Evolutionary conservation across 2,113 vertebrate species (phyloP), one percentile per base, ranked within the genome.

Genomic region (Siphamia tubifer): DNA sequence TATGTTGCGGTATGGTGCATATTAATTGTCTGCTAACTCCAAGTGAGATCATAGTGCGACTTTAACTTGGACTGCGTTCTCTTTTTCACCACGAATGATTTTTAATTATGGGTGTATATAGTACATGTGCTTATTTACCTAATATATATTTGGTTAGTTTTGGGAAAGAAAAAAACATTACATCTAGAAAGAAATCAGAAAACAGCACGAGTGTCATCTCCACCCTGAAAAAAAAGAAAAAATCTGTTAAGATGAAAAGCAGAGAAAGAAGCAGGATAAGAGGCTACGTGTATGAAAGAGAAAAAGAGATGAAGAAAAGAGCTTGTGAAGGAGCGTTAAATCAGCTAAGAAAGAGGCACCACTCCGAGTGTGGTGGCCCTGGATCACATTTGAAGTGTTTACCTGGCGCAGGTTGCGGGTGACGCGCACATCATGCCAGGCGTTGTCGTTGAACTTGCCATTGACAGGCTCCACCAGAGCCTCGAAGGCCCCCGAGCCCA

Each of bases 341-440:
- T 8, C 42, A 43, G 42, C 35, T 48, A 20, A 51, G 54, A 21
- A 17, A 58, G 54, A 49, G 38, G 47, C 42, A 8, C 53, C 54
- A 58, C 53, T 67, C 38, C 30, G 15, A 27, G 65, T 10, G 40
- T 13, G 45, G 58, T 40, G 15, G 66, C 76, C 60, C 53, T 51
- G 57, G 55, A 42, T 64, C 52, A 32, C 21, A 39, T 19, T 16
- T 35, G 47, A 19, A n/a, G 53, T 74, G 74, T 89, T 93, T 96
- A 98, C 96, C 96, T 98, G 96, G 61, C 96, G 96, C 94, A 98
- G 96, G 94, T 97, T 98, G 89, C 96, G 93, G 66, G 96, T 98
- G 85, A 98, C 96, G 69, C 95, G 92, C 61, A 98, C 92, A 35
- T 98, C 94, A 39, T 98, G 96, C 96, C 96, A 98, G 84, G 86